Evolutionary conservation across 2,888 invertebrate species (phyloP).

Genomic region (Xanthia icteritia): DNA sequence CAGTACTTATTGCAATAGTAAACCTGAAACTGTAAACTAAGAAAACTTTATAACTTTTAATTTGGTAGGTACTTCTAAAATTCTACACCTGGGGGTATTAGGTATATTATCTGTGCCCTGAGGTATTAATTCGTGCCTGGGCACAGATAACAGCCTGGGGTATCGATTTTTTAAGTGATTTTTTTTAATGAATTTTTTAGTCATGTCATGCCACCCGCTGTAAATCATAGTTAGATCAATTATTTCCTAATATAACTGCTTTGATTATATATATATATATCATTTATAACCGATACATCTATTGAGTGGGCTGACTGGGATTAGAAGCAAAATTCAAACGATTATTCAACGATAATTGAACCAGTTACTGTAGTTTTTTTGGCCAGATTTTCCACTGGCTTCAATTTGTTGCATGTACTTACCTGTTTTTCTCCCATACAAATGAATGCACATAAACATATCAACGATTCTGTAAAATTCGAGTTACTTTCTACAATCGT

Average conservation of each 20-base stretch:
- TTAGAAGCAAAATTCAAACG: background rate
- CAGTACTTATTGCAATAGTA: background rate
- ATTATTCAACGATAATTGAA: background rate
- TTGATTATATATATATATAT: too few species aligned
- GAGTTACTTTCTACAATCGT: constrained; percentile 16
- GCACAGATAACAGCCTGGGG: background rate
- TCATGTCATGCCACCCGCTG: background rate
- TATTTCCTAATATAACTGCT: background rate
- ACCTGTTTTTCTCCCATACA: constrained; percentile 3
- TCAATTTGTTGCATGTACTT: background rate
- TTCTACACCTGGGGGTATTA: background rate
- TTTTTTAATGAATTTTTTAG: background rate
- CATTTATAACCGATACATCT: background rate
- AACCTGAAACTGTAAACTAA: background rate
- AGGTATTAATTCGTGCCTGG: background rate
- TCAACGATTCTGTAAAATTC: constrained; percentile 6
- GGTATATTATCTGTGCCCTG: too few species aligned
- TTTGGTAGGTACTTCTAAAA: background rate
- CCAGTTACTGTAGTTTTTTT: background rate
- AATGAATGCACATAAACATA: background rate
- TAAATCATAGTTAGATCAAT: too few species aligned
- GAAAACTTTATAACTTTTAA: background rate
- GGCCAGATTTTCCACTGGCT: background rate
- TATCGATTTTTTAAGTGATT: background rate
- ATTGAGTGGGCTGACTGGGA: too few species aligned